Percentiles rank a stretch among this genome's conserved stretches.
Evolutionary conservation across 2,888 invertebrate species (phyloP).

Genomic region (Venustoraphidia nigricollis): DNA sequence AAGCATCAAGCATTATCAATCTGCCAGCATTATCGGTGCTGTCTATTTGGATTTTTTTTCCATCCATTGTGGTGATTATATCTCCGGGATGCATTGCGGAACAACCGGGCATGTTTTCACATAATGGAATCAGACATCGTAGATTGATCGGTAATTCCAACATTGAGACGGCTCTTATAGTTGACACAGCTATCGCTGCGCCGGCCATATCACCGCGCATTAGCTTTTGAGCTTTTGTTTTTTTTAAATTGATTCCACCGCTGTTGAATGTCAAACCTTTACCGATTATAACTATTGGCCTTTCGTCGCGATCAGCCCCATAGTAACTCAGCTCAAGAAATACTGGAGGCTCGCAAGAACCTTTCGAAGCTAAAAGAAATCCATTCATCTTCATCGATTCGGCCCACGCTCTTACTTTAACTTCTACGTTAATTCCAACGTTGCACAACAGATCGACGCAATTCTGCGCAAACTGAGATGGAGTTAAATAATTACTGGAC

Average conservation of each 20-base stretch:
- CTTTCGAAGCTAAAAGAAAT: slow-evolving; percentile 59
- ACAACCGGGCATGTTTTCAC: slow-evolving; percentile 68
- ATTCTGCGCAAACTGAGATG: slow-evolving; percentile 59
- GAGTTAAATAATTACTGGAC: slow-evolving; percentile 66
- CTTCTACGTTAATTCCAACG: slow-evolving; percentile 43
- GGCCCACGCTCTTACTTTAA: slow-evolving; percentile 59
- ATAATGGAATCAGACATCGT: slow-evolving; percentile 57
- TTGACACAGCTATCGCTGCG: slow-evolving; percentile 60
- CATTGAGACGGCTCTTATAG: slow-evolving; percentile 51
- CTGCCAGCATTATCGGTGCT: slow-evolving; percentile 68
- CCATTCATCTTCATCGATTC: slow-evolving; percentile 65
- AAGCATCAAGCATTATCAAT: slow-evolving; percentile 65
- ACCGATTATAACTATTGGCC: slow-evolving; percentile 59
- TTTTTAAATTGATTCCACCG: slow-evolving; percentile 60
- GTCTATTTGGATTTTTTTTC: slow-evolving; percentile 58
- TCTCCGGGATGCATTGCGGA: slow-evolving; percentile 68
- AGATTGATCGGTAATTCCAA: slow-evolving; percentile 61
- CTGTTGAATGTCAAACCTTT: slow-evolving; percentile 51
- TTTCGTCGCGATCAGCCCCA: slow-evolving; percentile 38
- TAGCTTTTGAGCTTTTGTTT: slow-evolving; percentile 39
- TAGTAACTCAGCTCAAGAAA: slow-evolving; percentile 66
- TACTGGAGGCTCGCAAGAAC: slow-evolving; percentile 62
- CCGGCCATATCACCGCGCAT: slow-evolving; percentile 82
- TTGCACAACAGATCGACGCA: slow-evolving; percentile 38
- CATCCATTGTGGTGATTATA: slow-evolving; percentile 56